These are phyloP conservation scores for Hyperoplus immaculatus DNA, from an alignment of 2,797 vertebrate genomes.

Conservation along the genomic window DNA sequence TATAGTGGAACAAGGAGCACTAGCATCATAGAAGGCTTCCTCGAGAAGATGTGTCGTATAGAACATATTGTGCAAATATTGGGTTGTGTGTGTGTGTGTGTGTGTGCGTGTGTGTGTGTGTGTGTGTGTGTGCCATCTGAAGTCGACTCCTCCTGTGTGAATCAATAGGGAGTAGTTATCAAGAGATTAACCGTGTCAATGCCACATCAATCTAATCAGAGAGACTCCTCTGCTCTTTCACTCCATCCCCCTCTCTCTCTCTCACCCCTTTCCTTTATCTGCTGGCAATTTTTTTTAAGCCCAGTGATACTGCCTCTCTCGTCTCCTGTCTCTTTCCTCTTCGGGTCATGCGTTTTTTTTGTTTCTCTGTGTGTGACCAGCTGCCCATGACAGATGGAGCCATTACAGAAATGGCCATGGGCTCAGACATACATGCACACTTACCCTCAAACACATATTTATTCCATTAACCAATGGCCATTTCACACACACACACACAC, in stretches of 20 bases:
- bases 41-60: conserved; percentile 32
- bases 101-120: conserved; percentile 17
- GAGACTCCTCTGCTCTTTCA: conserved; percentile 28
- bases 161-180: conserved; percentile 80
- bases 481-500: conserved; percentile 13
- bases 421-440: conserved; percentile 48
- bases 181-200: conserved; percentile 76
- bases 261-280: conserved; percentile 39
- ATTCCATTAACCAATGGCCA: conserved; percentile 31
- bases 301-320: conserved; percentile 9
- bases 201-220: conserved; percentile 71
- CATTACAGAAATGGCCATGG: conserved; percentile 63
- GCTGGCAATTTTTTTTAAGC: conserved; percentile 2
- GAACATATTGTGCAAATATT: conserved; percentile 16
- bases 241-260: conserved; percentile 39
- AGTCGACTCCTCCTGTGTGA: conserved; percentile 45
- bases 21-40: conserved; percentile 54
- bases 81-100: conserved; percentile 24
- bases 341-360: conserved; percentile 18
- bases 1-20: conserved; percentile 74
- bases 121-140: conserved; percentile 46
- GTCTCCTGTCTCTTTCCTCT: conserved; percentile 14
- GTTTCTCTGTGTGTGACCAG: conserved; percentile 47
- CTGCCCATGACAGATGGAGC: conserved; percentile 69
- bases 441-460: conserved; percentile 46